Conservation (phyloP, 1,140 invertebrate species). For the Polyergus mexicanus region DNA sequence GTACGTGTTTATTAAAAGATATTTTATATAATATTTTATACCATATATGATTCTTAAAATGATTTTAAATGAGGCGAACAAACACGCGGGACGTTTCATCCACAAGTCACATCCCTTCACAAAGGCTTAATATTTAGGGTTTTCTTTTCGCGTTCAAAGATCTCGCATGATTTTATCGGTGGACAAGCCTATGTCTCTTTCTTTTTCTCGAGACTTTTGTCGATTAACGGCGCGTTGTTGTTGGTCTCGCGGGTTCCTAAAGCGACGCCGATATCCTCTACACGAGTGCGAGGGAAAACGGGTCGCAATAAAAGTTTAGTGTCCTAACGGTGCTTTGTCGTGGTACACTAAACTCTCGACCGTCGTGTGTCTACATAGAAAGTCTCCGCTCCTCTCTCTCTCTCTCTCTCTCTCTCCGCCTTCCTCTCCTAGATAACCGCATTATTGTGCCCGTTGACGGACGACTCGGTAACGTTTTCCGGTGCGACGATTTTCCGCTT, state of each 20-base stretch:
- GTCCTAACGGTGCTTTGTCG: slow-evolving; percentile 65
- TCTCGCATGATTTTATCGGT: slow-evolving; percentile 2
- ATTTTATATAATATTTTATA: background rate
- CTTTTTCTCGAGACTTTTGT: background rate
- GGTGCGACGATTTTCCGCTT: slow-evolving; percentile 23
- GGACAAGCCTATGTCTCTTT: background rate
- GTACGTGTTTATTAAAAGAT: background rate
- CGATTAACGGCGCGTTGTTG: slow-evolving; percentile 26
- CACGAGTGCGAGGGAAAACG: slow-evolving; percentile 40
- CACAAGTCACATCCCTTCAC: background rate
- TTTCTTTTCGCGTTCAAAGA: background rate
- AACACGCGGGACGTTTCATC: background rate
- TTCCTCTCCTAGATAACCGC: slow-evolving; percentile 3
- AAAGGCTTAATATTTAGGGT: background rate
- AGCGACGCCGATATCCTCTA: slow-evolving; percentile 23
- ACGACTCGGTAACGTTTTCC: slow-evolving; percentile 6
- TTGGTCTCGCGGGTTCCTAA: slow-evolving; percentile 14
- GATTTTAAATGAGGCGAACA: background rate
- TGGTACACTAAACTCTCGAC: slow-evolving; percentile 61
- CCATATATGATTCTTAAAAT: background rate
- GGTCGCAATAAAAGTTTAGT: slow-evolving; percentile 70
- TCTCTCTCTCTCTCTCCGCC: background rate
- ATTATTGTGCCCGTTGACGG: slow-evolving; percentile 31
- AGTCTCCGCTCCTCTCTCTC: background rate
- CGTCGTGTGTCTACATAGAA: slow-evolving; percentile 52